A percentile compares a stretch with the other conserved stretches of the same genome.
Evolutionary conservation across 2,888 invertebrate genomes (phyloP).

Genomic region (Drosophila anomalipes): DNA sequence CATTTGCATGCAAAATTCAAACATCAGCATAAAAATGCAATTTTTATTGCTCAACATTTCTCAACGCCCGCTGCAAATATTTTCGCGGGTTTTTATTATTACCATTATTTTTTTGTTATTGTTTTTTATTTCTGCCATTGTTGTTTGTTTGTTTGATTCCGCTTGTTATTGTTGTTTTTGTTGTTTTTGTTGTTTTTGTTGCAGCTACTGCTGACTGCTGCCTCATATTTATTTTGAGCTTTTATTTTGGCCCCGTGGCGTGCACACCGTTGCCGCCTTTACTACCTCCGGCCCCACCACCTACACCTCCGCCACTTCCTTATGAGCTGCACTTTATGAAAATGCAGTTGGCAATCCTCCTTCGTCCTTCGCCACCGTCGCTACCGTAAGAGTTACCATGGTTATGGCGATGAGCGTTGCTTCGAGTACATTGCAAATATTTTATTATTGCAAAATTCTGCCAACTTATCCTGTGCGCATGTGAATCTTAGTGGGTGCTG

Average conservation of each 20-base stretch:
- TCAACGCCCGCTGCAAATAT: conserved; percentile 81
- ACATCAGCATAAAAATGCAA: conserved; percentile 85
- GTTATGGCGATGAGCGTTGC: conserved; percentile 28
- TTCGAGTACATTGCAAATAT: conserved; percentile 82
- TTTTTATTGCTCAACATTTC: conserved; percentile 83
- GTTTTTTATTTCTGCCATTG: conserved; percentile 54
- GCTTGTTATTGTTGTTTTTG: conserved; percentile 36
- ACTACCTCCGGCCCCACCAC: conserved; percentile 8
- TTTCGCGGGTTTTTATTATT: conserved; percentile 81
- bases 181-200: conserved; percentile 25
- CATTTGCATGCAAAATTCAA: conserved; percentile 84
- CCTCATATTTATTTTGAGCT: conserved; percentile 76
- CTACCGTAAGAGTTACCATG: conserved; percentile 17
- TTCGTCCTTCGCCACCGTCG: conserved; percentile 24
- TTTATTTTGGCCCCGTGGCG: conserved; percentile 58
- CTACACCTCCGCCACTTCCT: conserved; percentile 23
- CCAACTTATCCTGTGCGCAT: conserved; percentile 79
- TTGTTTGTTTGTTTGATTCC: conserved; percentile 67
- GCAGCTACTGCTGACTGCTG: conserved; percentile 46
- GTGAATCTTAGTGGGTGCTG: conserved; percentile 51
- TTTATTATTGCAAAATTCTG: conserved; percentile 82
- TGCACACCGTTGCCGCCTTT: conserved; percentile 42
- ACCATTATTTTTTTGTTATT: conserved; percentile 43
- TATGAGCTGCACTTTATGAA: conserved; percentile 78
- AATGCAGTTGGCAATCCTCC: conserved; percentile 70